Percentiles rank a stretch among this genome's conserved stretches.
These are phyloP conservation scores for Xenopus borealis DNA, from an alignment of 2,113 vertebrate genomes.

Conservation along the genomic window DNA sequence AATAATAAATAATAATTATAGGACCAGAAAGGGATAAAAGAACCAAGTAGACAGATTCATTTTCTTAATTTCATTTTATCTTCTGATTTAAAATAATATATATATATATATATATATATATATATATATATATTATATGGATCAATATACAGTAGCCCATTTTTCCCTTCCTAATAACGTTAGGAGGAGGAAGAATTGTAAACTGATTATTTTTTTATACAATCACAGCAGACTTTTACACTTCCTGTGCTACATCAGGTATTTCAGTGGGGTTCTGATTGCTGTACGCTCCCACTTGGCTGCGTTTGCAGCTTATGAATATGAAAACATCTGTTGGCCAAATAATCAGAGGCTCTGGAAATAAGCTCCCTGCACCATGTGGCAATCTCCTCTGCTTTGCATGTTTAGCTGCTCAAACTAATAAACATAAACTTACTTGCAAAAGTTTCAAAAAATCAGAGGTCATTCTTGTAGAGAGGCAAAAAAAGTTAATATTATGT, in stretches of 20 bases:
- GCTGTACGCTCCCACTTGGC: not conserved
- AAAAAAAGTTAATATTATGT: too few relatives aligned
- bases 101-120: too few relatives aligned
- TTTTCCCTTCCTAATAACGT: not conserved
- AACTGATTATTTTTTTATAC: conserved; percentile 15
- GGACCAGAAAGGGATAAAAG: too few relatives aligned
- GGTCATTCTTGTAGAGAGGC: too few relatives aligned
- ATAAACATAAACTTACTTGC: conserved; percentile 11
- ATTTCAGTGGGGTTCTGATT: conserved; percentile 20
- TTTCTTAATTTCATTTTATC: too few relatives aligned
- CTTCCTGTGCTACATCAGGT: not conserved
- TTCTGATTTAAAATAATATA: too few relatives aligned
- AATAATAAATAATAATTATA: too few relatives aligned
- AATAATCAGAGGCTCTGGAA: conserved; percentile 21
- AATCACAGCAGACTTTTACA: not conserved
- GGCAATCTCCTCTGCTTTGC: not conserved
- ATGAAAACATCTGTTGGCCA: conserved; percentile 18
- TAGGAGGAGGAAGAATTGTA: not conserved
- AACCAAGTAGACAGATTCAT: too few relatives aligned
- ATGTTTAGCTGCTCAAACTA: not conserved
- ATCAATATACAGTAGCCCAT: too few relatives aligned
- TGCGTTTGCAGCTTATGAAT: conserved; percentile 10
- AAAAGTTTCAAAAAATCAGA: not conserved
- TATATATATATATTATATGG: too few relatives aligned
- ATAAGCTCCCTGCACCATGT: not conserved